Base-by-base conservation (phyloP, 1,140 invertebrate genomes). In the Drosophila repletoides region DNA sequence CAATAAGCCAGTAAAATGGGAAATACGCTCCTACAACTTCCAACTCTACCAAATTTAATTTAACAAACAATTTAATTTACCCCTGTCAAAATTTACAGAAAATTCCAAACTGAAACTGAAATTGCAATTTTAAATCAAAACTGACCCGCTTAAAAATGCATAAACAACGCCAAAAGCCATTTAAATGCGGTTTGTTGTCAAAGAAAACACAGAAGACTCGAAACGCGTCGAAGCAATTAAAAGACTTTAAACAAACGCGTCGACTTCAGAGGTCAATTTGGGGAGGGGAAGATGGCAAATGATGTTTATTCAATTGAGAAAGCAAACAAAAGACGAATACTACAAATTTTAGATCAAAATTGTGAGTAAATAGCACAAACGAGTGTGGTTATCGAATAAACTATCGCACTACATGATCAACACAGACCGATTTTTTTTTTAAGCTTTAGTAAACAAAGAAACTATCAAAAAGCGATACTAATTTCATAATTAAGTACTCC, bases 131-230 rank as follows among this genome's bases (percentile, higher is more conserved):
- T n/a, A n/a, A n/a, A n/a, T 9, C 28, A 22, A 65, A 55, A 76
- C 69, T 77, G 69, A 76, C 61, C 61, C 43, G 61, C 68, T 43
- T 68, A 52, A 76, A 29, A 46, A 52, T 43, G 34, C 40, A 41
- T 55, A 59, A 76, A 76, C 72, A 61, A 33, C 3, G 14, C 12
- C 17, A 10, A 41, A 22, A 41, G n/a, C n/a, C n/a, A n/a, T n/a
- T n/a, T n/a, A n/a, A n/a, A n/a, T 34, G 1, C 33, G 5, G 15
- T 34, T 34, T 34, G 33, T 10, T 34, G 10, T 43, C 0, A 19
- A 28, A 24, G 29, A 14, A 7, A 5, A 40, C 19, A 26, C 22
- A 17, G 19, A 17, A 48, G 9, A 29, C 31, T 19, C 38, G 14
- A 45, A 58, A 65, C 29, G 14, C 19, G 28, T 49, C 10, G n/a